A percentile compares a stretch with the other conserved stretches of the same genome.
Conservation (phyloP, 2,113 vertebrate species). For the Mastomys coucha region DNA sequence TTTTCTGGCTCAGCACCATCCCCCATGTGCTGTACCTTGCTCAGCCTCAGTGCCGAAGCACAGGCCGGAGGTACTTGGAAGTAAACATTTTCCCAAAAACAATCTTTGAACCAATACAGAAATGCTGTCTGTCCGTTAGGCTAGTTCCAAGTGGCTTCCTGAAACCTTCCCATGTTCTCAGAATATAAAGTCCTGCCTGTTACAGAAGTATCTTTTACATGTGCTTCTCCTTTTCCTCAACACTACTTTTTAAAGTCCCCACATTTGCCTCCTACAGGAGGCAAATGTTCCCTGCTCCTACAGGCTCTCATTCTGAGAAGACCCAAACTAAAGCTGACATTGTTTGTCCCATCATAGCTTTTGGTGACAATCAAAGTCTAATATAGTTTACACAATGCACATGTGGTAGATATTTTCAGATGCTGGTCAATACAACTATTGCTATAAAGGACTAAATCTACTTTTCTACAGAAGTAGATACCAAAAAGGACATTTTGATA, state of each 20-base stretch:
- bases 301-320: neutral
- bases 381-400: neutral
- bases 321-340: neutral
- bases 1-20: neutral
- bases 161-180: neutral
- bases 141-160: neutral
- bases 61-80: neutral
- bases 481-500: neutral
- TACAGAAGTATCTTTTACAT: neutral
- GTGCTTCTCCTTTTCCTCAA: neutral
- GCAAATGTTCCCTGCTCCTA: neutral
- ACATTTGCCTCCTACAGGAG: neutral
- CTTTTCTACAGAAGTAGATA: constrained; percentile 35
- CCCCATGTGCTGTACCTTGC: neutral
- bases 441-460: neutral
- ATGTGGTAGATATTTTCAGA: constrained; percentile 54
- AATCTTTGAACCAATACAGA: neutral
- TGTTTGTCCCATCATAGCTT: neutral
- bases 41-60: neutral
- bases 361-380: neutral
- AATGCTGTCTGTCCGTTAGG: neutral
- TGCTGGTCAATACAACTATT: neutral
- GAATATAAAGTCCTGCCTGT: neutral
- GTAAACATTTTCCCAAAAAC: neutral
- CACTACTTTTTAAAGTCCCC: neutral